A percentile compares a stretch with the other conserved stretches of the same genome.
Conservation (phyloP, 2,888 invertebrate species). For the Dasysyrphus tricinctus region DNA sequence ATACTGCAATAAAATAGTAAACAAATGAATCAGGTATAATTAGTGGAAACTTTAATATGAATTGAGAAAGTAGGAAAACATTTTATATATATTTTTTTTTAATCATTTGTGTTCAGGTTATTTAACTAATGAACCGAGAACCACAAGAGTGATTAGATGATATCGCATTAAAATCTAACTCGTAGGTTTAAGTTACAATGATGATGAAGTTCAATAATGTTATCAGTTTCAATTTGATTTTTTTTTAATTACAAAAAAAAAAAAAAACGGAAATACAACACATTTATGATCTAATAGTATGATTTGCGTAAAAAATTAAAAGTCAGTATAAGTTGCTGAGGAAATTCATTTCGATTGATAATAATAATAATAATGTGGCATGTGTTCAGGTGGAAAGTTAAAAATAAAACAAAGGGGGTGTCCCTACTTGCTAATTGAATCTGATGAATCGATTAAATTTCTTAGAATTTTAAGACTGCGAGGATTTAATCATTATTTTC, state of each 20-base stretch:
- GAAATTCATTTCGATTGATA: slow-evolving; percentile 11
- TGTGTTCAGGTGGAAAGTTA: not conserved
- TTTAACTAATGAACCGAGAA: slow-evolving; percentile 10
- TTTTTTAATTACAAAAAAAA: not conserved
- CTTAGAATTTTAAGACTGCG: not conserved
- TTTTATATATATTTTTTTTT: not conserved
- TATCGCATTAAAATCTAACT: not conserved
- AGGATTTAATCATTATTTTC: not conserved
- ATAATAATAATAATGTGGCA: not conserved
- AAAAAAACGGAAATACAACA: not conserved
- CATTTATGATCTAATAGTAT: slow-evolving; percentile 4
- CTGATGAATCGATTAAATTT: slow-evolving; percentile 11
- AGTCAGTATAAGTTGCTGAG: not conserved
- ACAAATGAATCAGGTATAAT: slow-evolving; percentile 33
- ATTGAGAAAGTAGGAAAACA: not conserved
- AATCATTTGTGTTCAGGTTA: not conserved
- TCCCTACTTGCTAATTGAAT: not conserved
- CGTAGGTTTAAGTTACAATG: not conserved
- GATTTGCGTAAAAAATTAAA: not conserved
- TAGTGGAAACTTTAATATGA: slow-evolving; percentile 13
- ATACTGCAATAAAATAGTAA: slow-evolving; percentile 7
- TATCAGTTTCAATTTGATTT: not conserved
- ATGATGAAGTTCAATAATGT: slow-evolving; percentile 15
- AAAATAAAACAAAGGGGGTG: not conserved
- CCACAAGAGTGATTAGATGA: slow-evolving; percentile 11